Evolutionary conservation across 2,888 invertebrate species (phyloP), one percentile per base, ranked within the genome.

Genomic region (Drosophila fungiperda): DNA sequence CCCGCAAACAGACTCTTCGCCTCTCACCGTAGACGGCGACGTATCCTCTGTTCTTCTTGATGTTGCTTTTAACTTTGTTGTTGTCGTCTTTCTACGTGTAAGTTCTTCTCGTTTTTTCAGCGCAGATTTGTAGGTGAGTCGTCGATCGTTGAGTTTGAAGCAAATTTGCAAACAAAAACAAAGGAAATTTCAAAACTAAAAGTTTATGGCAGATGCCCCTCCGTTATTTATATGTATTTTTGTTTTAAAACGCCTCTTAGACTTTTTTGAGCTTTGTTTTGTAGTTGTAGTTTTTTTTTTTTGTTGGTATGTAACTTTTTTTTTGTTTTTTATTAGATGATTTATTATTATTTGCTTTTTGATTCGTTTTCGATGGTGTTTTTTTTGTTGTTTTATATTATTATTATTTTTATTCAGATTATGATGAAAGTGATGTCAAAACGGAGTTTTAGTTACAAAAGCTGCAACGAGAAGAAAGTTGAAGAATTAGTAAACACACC

Each of bases 381-480:
- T 80, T 80, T 71, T 71, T 78, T 67, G 73, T 72, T 68, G 66
- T 71, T 57, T 78, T 78, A 64, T 86, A 74, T 84, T 87, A 88
- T 91, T 91, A 83, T 87, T 91, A 87, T 82, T 83, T 80, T 80
- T 82, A 89, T 86, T 89, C 91, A 92, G 92, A 91, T 92, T 92
- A 92, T 92, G 92, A 92, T 92, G 92, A 92, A 92, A 92, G 92
- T 93, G 93, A 93, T 93, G 93, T 93, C 92, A 92, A 93, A 93
- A 93, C 93, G 93, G 93, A 93, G 93, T 92, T 93, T 93, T 92
- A 93, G 93, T 93, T 93, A 93, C 92, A 93, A 93, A 93, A 93
- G 93, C 93, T 93, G 90, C 61, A 91, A 91, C 74, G 68, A 76
- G 48, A 78, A 68, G 73, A 77, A 78, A 73, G 67, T 81, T 65